Evolutionary conservation across 2,797 vertebrate species (phyloP).

Genomic region (Parauchenoglanis punctatus): DNA sequence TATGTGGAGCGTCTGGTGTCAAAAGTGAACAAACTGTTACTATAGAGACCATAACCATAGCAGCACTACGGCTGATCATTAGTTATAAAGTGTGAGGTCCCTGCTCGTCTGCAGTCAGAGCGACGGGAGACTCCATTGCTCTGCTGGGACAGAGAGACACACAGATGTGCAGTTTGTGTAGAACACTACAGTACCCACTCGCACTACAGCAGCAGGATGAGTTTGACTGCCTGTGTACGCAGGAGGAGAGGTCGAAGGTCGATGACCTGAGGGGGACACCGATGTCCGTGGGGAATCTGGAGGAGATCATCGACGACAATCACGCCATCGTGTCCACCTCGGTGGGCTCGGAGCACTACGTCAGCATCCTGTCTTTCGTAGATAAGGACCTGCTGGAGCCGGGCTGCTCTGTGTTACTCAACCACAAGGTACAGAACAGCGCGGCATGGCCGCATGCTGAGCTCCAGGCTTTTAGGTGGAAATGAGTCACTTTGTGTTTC

Average conservation of each 20-base stretch:
- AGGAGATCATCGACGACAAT: conserved; percentile 99
- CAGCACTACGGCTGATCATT: no score
- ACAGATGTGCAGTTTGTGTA: neutral
- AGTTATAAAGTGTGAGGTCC: no score
- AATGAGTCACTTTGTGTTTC: no score
- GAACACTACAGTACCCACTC: neutral
- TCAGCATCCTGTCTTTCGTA: conserved; percentile 97
- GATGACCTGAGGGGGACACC: conserved; percentile 97
- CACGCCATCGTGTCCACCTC: conserved; percentile 97
- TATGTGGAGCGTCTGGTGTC: no score
- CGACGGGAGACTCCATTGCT: no score
- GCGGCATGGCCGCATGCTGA: no score
- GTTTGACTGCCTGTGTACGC: conserved; percentile 12
- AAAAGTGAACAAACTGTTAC: no score
- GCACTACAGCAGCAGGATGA: no score
- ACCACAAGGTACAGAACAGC: conserved; percentile 84
- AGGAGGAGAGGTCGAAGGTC: conserved; percentile 98
- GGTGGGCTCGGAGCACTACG: conserved; percentile 96
- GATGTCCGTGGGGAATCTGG: conserved; percentile 96
- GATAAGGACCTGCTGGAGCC: conserved; percentile 97
- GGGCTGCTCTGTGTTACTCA: conserved; percentile 94
- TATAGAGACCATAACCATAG: no score
- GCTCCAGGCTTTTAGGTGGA: no score
- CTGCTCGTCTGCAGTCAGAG: no score
- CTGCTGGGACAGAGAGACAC: neutral